Evolutionary conservation across 2,113 vertebrate genomes (phyloP).

Genomic region (Hyla sarda): DNA sequence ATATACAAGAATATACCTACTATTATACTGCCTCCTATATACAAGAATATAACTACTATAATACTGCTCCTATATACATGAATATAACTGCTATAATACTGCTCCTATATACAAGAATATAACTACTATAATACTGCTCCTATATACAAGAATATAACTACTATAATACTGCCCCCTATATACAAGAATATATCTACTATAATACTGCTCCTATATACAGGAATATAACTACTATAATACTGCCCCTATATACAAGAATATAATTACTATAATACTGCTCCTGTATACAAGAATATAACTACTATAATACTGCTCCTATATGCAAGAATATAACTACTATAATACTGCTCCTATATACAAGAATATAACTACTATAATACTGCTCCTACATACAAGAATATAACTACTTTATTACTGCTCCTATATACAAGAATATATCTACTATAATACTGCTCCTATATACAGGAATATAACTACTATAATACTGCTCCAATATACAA

Average conservation of each 20-base stretch:
- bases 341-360: not conserved
- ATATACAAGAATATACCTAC: not conserved
- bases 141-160: not conserved
- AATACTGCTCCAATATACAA: not conserved
- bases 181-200: not conserved
- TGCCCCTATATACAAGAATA: not conserved
- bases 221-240: not conserved
- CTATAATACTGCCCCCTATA: not conserved
- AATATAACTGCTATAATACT: constrained; percentile 17
- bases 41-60: constrained; percentile 18
- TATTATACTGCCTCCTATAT: not conserved
- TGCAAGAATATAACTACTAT: constrained; percentile 15
- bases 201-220: not conserved
- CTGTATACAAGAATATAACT: constrained; percentile 8
- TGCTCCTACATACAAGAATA: constrained; percentile 1
- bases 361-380: constrained; percentile 20
- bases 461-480: not conserved
- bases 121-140: constrained; percentile 1
- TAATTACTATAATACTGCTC: not conserved
- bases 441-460: constrained; percentile 1
- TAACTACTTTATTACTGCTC: not conserved
- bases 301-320: not conserved
- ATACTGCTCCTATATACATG: not conserved
- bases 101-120: constrained; percentile 7
- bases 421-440: not conserved